Evolutionary conservation across 1,140 invertebrate genomes (phyloP), one percentile per base, ranked within the genome.

Genomic region (Drosophila virilis): DNA sequence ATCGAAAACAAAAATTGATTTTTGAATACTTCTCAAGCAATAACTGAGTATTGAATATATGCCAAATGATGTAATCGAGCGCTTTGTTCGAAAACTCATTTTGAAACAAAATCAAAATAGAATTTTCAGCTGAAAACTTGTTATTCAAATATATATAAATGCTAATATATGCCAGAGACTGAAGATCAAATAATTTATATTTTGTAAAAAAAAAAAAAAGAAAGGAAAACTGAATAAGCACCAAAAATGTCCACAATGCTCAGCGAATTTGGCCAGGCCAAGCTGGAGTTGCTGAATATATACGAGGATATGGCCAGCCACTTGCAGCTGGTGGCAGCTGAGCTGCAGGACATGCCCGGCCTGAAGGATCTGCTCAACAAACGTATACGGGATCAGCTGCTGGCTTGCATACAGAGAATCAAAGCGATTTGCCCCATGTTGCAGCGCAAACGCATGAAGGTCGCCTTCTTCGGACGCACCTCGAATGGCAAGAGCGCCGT

Each of bases 401-500:
- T 94, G 60, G 93, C 93, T 9, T 97, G 96, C 93, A 94, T 95
- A n/a, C 93, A 94, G 9, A 99, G 98, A 93, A 97, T 99, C 8
- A 94, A 95, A 77, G 97, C 96, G n/a, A 99, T 99, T 77, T 94
- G 96, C 80, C 97, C 99, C 93, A 98, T 99, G 17, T 94, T 99
- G 46, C 94, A 95, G 65, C 93, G 99, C 55, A 97, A 99, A 95
- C 97, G 99, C 93, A 99, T 99, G 99, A 99, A 99, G 95, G 98
- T 99, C 43, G 98, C 97, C 8, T 99, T 99, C 92, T 97, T 97
- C 91, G 97, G 96, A 79, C 97, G 99, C 90, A 99, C 99, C 32
- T 99, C 98, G 65, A 99, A 99, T 94, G 99, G 99, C 32, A 99
- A 99, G 93, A 99, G 98, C 92, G 98, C 98, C 8, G 98, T 99